Evolutionary conservation across 92 coral and sea anemone species (phyloP).

Genomic region (Zoanthus gigantus): DNA sequence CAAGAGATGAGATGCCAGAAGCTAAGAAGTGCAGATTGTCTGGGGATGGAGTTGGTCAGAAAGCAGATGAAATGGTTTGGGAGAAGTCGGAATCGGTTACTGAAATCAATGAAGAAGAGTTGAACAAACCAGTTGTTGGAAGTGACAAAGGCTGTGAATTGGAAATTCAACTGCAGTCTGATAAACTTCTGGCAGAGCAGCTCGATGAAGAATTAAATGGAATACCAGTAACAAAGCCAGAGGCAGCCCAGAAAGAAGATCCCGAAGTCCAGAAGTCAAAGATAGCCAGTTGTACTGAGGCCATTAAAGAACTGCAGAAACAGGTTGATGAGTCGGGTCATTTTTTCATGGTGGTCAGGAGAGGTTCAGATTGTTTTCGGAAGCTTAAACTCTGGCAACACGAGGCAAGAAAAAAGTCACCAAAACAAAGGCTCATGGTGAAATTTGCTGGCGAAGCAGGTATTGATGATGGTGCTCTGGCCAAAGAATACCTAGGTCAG

Average conservation of each 20-base stretch:
- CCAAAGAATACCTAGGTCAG: slow-evolving; percentile 36
- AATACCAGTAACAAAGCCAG: slow-evolving; percentile 31
- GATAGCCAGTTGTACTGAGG: slow-evolving; percentile 31
- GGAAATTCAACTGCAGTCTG: slow-evolving; percentile 26
- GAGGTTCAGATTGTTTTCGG: slow-evolving; percentile 52
- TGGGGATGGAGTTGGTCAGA: slow-evolving; percentile 30
- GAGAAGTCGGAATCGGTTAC: slow-evolving; percentile 17
- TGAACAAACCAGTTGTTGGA: slow-evolving; percentile 34
- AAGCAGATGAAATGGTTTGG: slow-evolving; percentile 15
- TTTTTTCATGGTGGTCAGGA: slow-evolving; percentile 48
- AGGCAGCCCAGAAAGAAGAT: slow-evolving; percentile 28
- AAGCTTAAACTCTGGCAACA: slow-evolving; percentile 53
- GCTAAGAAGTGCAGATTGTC: slow-evolving; percentile 36
- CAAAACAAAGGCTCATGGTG: slow-evolving; percentile 20
- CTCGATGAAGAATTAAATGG: slow-evolving; percentile 29
- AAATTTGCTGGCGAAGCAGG: slow-evolving; percentile 32
- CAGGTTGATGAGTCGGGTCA: slow-evolving; percentile 43
- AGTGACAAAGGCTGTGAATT: slow-evolving; percentile 30
- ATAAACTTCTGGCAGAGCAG: slow-evolving; percentile 36
- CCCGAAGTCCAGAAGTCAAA: slow-evolving; percentile 27
- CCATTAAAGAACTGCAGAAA: slow-evolving; percentile 31
- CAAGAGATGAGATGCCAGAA: slow-evolving; percentile 32
- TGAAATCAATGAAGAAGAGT: slow-evolving; percentile 27
- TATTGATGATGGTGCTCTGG: slow-evolving; percentile 18
- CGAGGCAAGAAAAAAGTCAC: slow-evolving; percentile 28